phyloP scores from a whole-genome alignment of 2,113 vertebrate species.

The Epinephelus moara region DNA sequence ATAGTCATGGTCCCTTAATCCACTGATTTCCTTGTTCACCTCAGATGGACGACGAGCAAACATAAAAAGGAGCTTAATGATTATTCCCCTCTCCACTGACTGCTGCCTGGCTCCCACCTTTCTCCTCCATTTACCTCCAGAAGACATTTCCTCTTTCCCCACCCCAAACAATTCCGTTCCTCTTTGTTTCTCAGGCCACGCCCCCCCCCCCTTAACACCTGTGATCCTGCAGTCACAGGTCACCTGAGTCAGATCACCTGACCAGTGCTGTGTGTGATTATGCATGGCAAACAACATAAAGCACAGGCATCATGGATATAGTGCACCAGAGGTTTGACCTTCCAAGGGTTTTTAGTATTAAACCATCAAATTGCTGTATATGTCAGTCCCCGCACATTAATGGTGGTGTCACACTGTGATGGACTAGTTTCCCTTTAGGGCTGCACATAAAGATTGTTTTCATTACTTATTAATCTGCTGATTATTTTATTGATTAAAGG shows the following conservation, averaged over 20 bases:
- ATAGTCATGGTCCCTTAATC: background rate
- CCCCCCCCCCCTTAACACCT: background rate
- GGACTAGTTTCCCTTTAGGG: no score
- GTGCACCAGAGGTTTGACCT: background rate
- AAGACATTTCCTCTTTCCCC: background rate
- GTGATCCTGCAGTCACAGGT: background rate
- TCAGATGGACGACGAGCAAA: no score
- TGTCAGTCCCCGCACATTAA: no score
- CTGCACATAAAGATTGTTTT: no score
- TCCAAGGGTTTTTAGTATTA: background rate
- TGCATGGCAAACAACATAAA: background rate
- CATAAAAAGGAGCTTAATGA: background rate
- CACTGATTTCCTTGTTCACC: background rate
- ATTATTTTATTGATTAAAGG: no score
- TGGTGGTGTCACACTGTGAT: no score
- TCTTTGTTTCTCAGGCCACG: background rate
- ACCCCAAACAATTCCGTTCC: background rate
- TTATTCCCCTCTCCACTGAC: background rate
- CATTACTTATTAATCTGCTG: no score
- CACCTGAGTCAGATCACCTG: background rate
- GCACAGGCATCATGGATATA: background rate
- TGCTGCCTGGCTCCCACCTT: background rate
- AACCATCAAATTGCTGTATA: no score
- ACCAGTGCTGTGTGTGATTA: background rate
- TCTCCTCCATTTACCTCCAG: background rate